Evolutionary conservation across 2,888 invertebrate genomes (phyloP).

Genomic region (Nematopogon swammerdamellus): DNA sequence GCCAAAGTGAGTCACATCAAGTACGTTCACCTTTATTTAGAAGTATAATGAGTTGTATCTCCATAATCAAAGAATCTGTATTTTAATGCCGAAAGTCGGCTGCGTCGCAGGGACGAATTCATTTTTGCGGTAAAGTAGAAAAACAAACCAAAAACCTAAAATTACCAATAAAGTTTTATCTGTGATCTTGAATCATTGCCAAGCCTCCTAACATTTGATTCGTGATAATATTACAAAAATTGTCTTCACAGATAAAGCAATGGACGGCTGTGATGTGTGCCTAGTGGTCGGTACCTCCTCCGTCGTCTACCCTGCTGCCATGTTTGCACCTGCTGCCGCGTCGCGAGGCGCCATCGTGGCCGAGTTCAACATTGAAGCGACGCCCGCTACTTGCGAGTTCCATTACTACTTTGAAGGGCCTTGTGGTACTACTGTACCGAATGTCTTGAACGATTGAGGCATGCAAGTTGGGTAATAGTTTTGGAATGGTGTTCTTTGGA

Average conservation of each 20-base stretch:
- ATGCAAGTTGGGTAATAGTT: not conserved
- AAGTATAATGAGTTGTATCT: too few species aligned
- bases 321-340: slow-evolving; percentile 79
- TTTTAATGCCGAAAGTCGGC: too few species aligned
- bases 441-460: slow-evolving; percentile 29
- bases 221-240: too few species aligned
- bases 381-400: slow-evolving; percentile 36
- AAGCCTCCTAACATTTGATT: too few species aligned
- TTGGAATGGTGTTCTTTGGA: not conserved
- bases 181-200: too few species aligned
- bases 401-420: slow-evolving; percentile 46
- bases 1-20: too few species aligned
- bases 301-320: slow-evolving; percentile 83
- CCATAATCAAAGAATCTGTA: too few species aligned
- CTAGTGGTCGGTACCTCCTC: slow-evolving; percentile 85
- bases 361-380: slow-evolving; percentile 32
- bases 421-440: slow-evolving; percentile 37
- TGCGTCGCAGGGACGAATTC: too few species aligned
- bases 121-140: too few species aligned
- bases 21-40: too few species aligned
- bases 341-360: slow-evolving; percentile 47
- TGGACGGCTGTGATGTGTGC: slow-evolving; percentile 72
- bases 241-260: slow-evolving; percentile 48
- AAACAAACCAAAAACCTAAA: too few species aligned
- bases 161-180: too few species aligned